phyloP scores from a whole-genome alignment of 1,140 invertebrate genomes.

The Trichonephila clavipes region DNA sequence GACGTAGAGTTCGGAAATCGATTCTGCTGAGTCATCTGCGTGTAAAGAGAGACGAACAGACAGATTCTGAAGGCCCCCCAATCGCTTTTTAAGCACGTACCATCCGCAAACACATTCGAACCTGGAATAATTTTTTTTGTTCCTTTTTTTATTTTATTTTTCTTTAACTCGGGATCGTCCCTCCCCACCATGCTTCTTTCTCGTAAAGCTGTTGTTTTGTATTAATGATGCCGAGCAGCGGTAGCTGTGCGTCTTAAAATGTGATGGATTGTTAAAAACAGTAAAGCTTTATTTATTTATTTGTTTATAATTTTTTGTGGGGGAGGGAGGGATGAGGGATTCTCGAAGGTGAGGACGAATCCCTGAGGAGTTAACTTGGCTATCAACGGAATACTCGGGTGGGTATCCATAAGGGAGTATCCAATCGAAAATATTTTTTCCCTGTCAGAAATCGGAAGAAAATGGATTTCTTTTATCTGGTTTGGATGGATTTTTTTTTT shows the following conservation, averaged over 20 bases:
- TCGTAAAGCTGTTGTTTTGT: slow-evolving; percentile 30
- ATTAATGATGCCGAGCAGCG: slow-evolving; percentile 33
- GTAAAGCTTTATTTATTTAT: not conserved
- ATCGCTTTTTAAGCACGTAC: slow-evolving; percentile 74
- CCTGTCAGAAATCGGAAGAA: slow-evolving; percentile 21
- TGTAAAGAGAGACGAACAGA: slow-evolving; percentile 69
- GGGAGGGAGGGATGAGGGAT: too few species aligned
- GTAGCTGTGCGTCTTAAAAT: slow-evolving; percentile 44
- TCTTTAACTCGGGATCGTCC: not conserved
- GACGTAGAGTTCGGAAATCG: slow-evolving; percentile 73
- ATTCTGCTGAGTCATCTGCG: slow-evolving; percentile 72
- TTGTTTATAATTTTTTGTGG: too few species aligned
- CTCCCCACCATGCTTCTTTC: not conserved
- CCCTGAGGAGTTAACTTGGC: not conserved
- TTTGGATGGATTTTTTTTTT: not conserved
- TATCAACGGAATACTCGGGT: not conserved
- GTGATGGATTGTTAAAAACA: slow-evolving; percentile 51
- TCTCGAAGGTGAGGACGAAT: not conserved
- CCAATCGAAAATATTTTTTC: slow-evolving; percentile 26
- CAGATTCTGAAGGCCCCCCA: slow-evolving; percentile 65
- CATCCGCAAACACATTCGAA: slow-evolving; percentile 72
- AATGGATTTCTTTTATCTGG: slow-evolving; percentile 36
- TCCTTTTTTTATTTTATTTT: slow-evolving; percentile 1
- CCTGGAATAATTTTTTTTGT: slow-evolving; percentile 25
- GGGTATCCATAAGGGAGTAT: not conserved